Conservation (phyloP, 1,140 invertebrate genomes). For the Watersipora subatra region DNA sequence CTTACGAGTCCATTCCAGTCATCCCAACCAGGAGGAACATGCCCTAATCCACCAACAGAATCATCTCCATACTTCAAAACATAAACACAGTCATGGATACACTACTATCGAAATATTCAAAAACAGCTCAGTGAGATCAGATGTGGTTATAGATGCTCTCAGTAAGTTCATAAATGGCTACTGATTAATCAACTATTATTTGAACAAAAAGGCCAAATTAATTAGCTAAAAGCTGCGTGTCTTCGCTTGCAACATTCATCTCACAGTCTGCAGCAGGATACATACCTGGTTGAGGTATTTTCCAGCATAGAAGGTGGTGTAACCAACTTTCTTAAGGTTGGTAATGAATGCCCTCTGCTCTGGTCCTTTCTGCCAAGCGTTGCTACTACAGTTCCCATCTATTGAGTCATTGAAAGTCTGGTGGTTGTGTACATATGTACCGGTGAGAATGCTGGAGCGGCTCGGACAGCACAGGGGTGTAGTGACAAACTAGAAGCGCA, state of each 20-base stretch:
- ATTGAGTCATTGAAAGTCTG: constrained; percentile 60
- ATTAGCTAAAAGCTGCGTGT: too few species aligned
- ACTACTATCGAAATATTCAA: too few species aligned
- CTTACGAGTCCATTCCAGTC: background rate
- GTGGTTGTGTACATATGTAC: constrained; percentile 71
- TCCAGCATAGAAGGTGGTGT: constrained; percentile 67
- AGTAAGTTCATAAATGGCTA: too few species aligned
- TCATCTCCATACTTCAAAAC: background rate
- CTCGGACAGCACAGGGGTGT: constrained; percentile 79
- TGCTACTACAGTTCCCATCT: constrained; percentile 58
- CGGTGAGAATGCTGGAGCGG: constrained; percentile 68
- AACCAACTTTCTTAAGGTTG: constrained; percentile 50
- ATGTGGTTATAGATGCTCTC: too few species aligned
- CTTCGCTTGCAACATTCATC: too few species aligned
- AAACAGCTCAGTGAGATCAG: too few species aligned
- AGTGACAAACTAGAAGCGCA: constrained; percentile 49
- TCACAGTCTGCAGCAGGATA: too few species aligned
- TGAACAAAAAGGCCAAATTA: too few species aligned
- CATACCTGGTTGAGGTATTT: constrained; percentile 69
- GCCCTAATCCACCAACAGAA: constrained; percentile 42
- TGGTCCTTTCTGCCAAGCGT: constrained; percentile 49
- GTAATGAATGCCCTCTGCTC: constrained; percentile 57
- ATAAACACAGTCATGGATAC: too few species aligned
- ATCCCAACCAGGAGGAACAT: constrained; percentile 66
- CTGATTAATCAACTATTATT: too few species aligned